Base-by-base conservation (phyloP, 2,113 vertebrate genomes). In the Panthera leo region DNA sequence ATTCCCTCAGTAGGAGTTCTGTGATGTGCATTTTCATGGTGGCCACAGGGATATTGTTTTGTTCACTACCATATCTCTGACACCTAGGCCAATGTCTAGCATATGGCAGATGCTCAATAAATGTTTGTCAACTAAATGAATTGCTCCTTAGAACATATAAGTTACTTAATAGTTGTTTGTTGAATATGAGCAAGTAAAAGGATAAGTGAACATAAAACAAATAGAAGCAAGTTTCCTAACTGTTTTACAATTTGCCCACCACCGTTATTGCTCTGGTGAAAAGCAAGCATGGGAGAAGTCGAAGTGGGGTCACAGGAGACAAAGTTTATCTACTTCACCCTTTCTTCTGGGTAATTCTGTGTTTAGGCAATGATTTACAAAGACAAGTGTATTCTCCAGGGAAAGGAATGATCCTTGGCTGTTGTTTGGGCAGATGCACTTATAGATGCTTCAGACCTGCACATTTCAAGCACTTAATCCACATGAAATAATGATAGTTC, bases 401-500 rank as follows among this genome's bases (percentile, higher is more conserved):
- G 53, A 94, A 76, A 96, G 92, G 83, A 85, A 95, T 36, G 90
- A 70, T 29, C 21, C 19, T 86, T 83, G 53, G 79, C 79, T 95
- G 55, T 23, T n/a, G 34, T 89, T 63, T 89, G 73, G 89, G 67
- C 92, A 96, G 86, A n/a, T 61, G 45, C 36, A 63, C 86, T 93
- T 92, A 93, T 3, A 51, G 48, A 51, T 12, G 29, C 94, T 85
- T 83, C 67, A 93, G 92, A 85, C 71, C 68, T 83, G 53, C 45
- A 84, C 92, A 70, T 82, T 97, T 91, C 45, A 67, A 80, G 65
- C 71, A 78, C 91, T 92, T 94, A 88, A 92, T 94, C 85, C 92
- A 36, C 19, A 3, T 92, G 87, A 92, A 97, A 94, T 82, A 87
- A 39, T 85, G 92, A 71, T 16, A 36, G 63, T 85, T 93, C 51